phyloP scores from a whole-genome alignment of 2,797 vertebrate species.

The Aeoliscus strigatus region DNA sequence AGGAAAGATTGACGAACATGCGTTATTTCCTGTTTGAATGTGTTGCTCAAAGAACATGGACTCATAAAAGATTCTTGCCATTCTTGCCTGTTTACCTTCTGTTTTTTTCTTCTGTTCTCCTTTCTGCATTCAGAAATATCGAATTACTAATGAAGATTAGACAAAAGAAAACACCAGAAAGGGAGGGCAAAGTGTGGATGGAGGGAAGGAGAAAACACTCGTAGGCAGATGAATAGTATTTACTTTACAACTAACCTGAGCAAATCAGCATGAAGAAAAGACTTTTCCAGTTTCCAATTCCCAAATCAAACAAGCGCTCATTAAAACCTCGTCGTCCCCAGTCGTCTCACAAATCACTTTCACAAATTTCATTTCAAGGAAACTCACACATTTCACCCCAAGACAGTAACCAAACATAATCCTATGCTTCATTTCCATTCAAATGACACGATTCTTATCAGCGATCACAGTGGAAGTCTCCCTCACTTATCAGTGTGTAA shows the following conservation, averaged over 20 bases:
- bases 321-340: conserved; percentile 44
- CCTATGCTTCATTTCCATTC: conserved; percentile 74
- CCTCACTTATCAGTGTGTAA: conserved; percentile 20
- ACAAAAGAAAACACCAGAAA: conserved; percentile 17
- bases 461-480: conserved; percentile 48
- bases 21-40: conserved; percentile 54
- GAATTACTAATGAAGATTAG: conserved; percentile 23
- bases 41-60: too few relatives aligned
- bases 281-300: conserved; percentile 70
- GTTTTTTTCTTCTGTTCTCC: conserved; percentile 20
- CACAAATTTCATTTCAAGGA: conserved; percentile 64
- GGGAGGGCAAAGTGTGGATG: background rate
- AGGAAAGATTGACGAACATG: conserved; percentile 43
- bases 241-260: conserved; percentile 51
- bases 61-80: conserved; percentile 38
- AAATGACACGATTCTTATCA: conserved; percentile 69
- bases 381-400: conserved; percentile 55
- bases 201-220: conserved; percentile 5
- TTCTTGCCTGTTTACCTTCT: conserved; percentile 61
- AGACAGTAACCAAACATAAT: conserved; percentile 64
- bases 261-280: conserved; percentile 50
- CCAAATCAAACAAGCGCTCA: conserved; percentile 76
- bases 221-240: conserved; percentile 30
- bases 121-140: conserved; percentile 17
- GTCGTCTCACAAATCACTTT: conserved; percentile 54